A percentile compares a stretch with the other conserved stretches of the same genome.
Evolutionary conservation across 2,797 vertebrate genomes (phyloP).

Genomic region (Mallotus villosus): DNA sequence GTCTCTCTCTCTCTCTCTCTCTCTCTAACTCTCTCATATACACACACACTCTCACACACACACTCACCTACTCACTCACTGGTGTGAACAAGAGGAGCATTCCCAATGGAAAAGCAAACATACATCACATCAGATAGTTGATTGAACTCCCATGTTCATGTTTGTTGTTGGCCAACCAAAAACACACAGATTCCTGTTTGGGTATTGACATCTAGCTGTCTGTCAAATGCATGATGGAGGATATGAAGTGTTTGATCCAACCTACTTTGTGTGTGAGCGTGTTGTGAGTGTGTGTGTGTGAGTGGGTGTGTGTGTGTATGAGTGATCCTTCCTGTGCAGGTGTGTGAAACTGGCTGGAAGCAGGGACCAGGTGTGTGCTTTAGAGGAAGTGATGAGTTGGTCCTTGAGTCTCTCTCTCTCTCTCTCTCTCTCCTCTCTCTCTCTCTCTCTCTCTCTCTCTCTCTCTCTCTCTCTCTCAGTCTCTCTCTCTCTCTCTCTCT

Average conservation of each 20-base stretch:
- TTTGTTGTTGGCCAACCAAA: neutral
- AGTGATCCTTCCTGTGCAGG: slow-evolving; percentile 5
- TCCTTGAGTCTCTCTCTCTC: neutral
- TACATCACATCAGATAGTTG: neutral
- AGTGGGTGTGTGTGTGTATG: neutral
- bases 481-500: neutral
- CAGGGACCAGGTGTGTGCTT: slow-evolving; percentile 17
- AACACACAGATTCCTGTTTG: neutral
- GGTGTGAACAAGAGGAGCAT: neutral
- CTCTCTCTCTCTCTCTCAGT: no score
- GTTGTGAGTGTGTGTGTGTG: neutral
- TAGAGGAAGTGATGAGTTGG: slow-evolving; percentile 15
- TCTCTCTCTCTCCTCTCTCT: no score
- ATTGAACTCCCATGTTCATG: neutral
- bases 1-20: no score
- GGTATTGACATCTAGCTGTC: neutral
- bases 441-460: no score
- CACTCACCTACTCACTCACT: neutral
- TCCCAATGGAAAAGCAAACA: neutral
- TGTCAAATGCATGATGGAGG: neutral
- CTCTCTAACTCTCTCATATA: neutral
- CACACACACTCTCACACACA: neutral
- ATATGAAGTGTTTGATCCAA: neutral
- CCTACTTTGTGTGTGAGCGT: neutral
- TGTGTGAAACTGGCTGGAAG: slow-evolving; percentile 9